Evolutionary conservation across 2,888 invertebrate species (phyloP).

Genomic region (Tenthredo distinguenda): DNA sequence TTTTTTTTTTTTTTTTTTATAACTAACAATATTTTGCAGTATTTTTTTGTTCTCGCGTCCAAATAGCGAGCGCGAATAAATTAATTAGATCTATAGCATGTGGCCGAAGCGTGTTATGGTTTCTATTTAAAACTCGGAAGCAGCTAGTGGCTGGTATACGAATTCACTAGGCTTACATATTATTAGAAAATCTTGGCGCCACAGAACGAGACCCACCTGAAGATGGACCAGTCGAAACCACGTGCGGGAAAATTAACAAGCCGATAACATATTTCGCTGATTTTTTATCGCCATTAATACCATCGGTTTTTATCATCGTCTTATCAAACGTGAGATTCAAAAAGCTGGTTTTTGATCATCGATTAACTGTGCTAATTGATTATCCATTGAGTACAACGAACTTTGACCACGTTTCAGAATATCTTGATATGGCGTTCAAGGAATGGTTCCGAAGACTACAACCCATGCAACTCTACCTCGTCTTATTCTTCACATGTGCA

Average conservation of each 20-base stretch:
- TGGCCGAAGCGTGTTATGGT: constrained; percentile 14
- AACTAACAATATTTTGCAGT: background rate
- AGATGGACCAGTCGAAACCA: background rate
- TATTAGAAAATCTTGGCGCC: constrained; percentile 45
- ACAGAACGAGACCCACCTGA: constrained; percentile 10
- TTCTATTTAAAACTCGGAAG: constrained; percentile 16
- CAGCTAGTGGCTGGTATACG: background rate
- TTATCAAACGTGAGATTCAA: background rate
- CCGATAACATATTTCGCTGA: background rate
- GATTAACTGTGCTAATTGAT: background rate
- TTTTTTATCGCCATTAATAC: background rate
- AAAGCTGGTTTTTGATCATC: background rate
- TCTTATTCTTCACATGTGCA: constrained; percentile 85
- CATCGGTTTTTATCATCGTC: background rate
- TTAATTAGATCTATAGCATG: background rate
- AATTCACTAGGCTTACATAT: constrained; percentile 9
- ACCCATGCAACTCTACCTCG: constrained; percentile 87
- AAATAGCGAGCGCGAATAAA: background rate
- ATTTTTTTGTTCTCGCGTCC: background rate
- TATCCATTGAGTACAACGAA: background rate
- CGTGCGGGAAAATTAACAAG: background rate
- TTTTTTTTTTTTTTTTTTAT: background rate
- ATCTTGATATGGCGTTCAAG: constrained; percentile 86
- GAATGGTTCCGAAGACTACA: constrained; percentile 87
- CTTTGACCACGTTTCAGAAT: background rate